Percentiles rank a stretch among this genome's conserved stretches.
Evolutionary conservation across 2,888 invertebrate genomes (phyloP).

Genomic region (Orthosia gracilis): DNA sequence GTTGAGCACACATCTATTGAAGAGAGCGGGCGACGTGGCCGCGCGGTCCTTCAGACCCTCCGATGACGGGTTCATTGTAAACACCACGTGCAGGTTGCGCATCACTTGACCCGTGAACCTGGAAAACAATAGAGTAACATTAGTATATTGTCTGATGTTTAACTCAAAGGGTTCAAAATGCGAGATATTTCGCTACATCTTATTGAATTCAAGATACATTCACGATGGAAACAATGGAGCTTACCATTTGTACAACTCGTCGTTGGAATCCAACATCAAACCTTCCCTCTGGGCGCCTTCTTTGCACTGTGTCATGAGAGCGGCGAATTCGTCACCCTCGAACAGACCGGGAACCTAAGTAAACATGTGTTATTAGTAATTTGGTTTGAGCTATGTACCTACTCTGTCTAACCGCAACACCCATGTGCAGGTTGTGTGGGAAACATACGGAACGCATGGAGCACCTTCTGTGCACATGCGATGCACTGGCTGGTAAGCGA

Average conservation of each 20-base stretch:
- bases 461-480: too few relatives aligned
- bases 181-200: not conserved
- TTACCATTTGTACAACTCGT: constrained; percentile 99
- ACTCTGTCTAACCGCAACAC: too few relatives aligned
- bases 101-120: constrained; percentile 99
- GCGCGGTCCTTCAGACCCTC: constrained; percentile 99
- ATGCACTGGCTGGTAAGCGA: too few relatives aligned
- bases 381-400: too few relatives aligned
- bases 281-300: constrained; percentile 99
- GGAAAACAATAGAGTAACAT: not conserved
- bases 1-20: constrained; percentile 99
- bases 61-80: constrained; percentile 99
- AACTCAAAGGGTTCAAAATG: not conserved
- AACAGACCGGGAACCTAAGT: constrained; percentile 96
- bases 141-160: not conserved
- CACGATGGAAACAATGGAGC: too few relatives aligned
- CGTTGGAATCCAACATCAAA: constrained; percentile 99
- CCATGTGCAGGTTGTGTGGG: too few relatives aligned
- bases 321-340: constrained; percentile 99
- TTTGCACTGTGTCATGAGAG: constrained; percentile 99
- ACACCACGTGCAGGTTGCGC: constrained; percentile 99
- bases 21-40: constrained; percentile 99
- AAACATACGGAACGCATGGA: too few relatives aligned
- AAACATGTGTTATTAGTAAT: not conserved
- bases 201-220: too few relatives aligned